Evolutionary conservation across 2,797 vertebrate species (phyloP).

Genomic region (Propithecus perrieri): DNA sequence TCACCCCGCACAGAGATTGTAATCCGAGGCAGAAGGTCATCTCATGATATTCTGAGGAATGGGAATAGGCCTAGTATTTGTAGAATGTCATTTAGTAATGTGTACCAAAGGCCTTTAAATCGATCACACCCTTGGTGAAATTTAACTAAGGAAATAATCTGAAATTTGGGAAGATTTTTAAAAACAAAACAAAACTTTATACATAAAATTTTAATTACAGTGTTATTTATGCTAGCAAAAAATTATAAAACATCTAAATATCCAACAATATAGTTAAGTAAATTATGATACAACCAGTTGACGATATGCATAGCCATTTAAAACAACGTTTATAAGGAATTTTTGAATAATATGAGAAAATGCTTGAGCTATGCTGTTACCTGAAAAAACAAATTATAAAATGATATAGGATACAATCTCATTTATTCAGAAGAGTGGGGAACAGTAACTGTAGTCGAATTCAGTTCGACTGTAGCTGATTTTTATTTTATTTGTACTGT

Average conservation of each 20-base stretch:
- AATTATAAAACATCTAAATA: neutral
- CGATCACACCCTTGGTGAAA: neutral
- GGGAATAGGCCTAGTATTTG: neutral
- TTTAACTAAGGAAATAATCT: neutral
- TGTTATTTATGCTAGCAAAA: neutral
- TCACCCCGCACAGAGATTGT: neutral
- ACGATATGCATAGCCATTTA: neutral
- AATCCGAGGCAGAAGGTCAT: neutral
- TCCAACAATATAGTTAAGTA: neutral
- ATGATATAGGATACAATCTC: neutral
- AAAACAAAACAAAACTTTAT: neutral
- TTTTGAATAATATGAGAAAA: neutral
- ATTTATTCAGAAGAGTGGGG: neutral
- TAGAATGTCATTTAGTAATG: neutral
- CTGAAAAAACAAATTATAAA: neutral
- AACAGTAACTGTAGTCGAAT: neutral
- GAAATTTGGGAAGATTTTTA: neutral
- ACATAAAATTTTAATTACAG: neutral
- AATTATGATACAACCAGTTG: neutral
- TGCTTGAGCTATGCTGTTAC: neutral
- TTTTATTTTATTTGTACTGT: neutral
- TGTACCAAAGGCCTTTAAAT: neutral
- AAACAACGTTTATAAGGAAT: neutral
- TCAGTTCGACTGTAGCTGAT: neutral
- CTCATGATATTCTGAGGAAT: neutral